A percentile compares a stretch with the other conserved stretches of the same genome.
phyloP scores from a whole-genome alignment of 2,888 invertebrate genomes.

The Adelphocoris suturalis region DNA sequence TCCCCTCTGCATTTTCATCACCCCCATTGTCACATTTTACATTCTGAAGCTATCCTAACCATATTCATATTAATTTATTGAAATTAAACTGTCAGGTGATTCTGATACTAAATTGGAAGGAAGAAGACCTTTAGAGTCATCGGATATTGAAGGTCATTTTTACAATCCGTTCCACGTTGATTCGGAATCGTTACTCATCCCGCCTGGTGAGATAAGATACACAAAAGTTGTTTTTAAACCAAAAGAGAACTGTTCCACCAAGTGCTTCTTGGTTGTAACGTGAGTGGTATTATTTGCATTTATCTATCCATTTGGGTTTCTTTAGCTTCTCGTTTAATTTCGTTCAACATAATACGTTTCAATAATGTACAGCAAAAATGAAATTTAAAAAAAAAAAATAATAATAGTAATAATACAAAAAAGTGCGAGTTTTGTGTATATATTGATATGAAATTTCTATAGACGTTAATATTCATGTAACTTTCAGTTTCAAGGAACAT shows the following conservation, averaged over 20 bases:
- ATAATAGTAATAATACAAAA: too few species aligned
- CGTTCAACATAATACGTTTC: too few species aligned
- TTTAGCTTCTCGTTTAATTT: too few species aligned
- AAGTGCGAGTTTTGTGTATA: too few species aligned
- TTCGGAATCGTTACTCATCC: background rate
- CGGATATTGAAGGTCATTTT: background rate
- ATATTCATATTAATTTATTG: background rate
- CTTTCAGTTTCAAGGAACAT: background rate
- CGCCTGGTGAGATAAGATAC: constrained; percentile 20
- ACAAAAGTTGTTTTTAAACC: constrained; percentile 26
- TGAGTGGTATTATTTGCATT: background rate
- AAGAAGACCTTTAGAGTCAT: too few species aligned
- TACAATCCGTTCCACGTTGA: constrained; percentile 8
- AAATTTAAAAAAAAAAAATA: too few species aligned
- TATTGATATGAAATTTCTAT: too few species aligned
- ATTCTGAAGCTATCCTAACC: background rate
- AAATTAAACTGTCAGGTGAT: background rate
- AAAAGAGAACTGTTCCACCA: background rate
- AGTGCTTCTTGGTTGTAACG: background rate
- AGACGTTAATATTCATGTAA: background rate
- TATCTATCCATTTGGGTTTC: background rate
- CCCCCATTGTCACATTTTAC: too few species aligned
- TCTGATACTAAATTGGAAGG: background rate
- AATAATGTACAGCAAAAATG: too few species aligned
- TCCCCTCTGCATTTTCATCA: too few species aligned